Base-by-base conservation (phyloP, 2,888 invertebrate genomes). In the Geophilus truncorum region DNA sequence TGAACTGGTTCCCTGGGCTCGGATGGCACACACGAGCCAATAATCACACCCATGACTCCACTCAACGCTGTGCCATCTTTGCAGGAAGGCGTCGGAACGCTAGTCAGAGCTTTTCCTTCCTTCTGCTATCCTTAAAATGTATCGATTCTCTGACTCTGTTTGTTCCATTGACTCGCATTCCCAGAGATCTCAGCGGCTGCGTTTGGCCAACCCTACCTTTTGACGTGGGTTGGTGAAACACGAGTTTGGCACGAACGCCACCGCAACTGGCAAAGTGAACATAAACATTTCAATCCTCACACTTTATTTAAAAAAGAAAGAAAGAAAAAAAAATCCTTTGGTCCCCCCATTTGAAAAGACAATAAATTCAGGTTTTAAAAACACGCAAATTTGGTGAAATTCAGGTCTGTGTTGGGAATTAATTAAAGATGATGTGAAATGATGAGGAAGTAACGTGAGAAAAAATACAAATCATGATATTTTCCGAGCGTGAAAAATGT, bases 1-100 rank as follows among this genome's bases (percentile, higher is more conserved):
- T 45, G 51, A 30, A 40, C 28, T 4, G 80, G 25, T 77, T 76
- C 77, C 21, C 34, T 75, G 21, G 40, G 77, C n/a, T 91, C 90
- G 84, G 91, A 91, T 82, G 92, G 91, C 86, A 92, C 91, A 86
- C 92, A 92, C 80, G 92, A 92, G 84, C 92, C 92, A 83, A 92
- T 91, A 84, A 92, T 91, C 86, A 92, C 92, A 83, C 92, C 92
- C 92, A 92, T 92, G 62, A 18, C n/a, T 75, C 57, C 30, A 80
- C 36, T 76, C 28, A 70, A 25, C 28, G 25, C 10, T 70, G 28
- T 70, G 23, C 70, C 70, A 70, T 70, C 70, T 25, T 70, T 70
- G 28, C 25, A 70, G 25, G 12, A n/a, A n/a, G n/a, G 57, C n/a
- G 23, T 40, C 40, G 15, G n/a, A 51, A 18, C 18, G 18, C 51